Conservation (phyloP, 2,888 invertebrate species). For the Agonopterix arenella region DNA sequence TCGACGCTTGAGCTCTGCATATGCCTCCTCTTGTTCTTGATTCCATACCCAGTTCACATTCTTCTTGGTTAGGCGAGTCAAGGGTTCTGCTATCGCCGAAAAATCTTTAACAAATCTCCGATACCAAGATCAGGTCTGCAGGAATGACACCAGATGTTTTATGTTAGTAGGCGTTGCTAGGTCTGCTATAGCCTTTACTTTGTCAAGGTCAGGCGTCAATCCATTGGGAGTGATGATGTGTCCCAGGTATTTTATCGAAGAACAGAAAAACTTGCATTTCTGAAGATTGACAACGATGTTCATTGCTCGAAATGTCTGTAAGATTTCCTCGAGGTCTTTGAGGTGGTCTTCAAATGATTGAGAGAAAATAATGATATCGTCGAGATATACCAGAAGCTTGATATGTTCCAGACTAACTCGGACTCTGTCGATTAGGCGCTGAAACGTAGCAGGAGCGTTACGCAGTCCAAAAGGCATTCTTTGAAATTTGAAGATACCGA, state of each 20-base stretch:
- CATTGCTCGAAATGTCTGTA: too few relatives aligned
- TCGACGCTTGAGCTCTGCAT: conserved; percentile 11
- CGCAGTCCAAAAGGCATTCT: too few relatives aligned
- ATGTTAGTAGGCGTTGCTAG: conserved; percentile 13
- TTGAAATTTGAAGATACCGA: too few relatives aligned
- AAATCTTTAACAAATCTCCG: conserved; percentile 23
- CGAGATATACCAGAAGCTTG: too few relatives aligned
- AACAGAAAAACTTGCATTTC: too few relatives aligned
- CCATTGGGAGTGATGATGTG: conserved; percentile 16
- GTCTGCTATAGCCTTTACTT: conserved; percentile 11
- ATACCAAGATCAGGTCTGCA: conserved; percentile 32
- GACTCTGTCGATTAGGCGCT: too few relatives aligned
- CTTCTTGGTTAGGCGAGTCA: conserved; percentile 26
- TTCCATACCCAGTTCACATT: conserved; percentile 21
- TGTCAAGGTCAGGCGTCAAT: conserved; percentile 12
- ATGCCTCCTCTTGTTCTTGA: conserved; percentile 14
- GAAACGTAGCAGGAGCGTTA: too few relatives aligned
- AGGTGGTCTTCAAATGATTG: too few relatives aligned
- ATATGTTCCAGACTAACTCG: too few relatives aligned
- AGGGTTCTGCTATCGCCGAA: conserved; percentile 21
- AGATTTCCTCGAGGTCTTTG: too few relatives aligned
- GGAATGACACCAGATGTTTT: conserved; percentile 15
- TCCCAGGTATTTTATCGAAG: conserved; percentile 15
- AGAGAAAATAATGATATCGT: too few relatives aligned
- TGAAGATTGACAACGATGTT: too few relatives aligned